A percentile compares a stretch with the other conserved stretches of the same genome.
Conservation (phyloP, 1,140 invertebrate genomes). For the Lepidurus couesii region DNA sequence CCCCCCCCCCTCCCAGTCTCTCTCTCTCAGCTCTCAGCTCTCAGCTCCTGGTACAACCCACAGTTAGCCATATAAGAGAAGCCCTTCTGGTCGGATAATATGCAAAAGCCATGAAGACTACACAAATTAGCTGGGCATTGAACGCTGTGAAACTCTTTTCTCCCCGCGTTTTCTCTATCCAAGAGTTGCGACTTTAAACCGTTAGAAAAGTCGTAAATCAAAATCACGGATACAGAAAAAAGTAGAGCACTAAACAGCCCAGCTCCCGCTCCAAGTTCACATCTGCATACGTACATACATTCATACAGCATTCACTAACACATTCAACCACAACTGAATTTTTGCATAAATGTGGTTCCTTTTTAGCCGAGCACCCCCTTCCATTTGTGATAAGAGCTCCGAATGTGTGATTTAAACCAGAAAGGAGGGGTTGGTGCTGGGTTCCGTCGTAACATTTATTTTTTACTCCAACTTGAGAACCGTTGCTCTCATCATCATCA, state of each 20-base stretch:
- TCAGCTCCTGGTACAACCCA: not conserved
- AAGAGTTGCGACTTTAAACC: slow-evolving; percentile 13
- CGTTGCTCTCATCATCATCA: slow-evolving; percentile 16
- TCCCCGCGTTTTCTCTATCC: slow-evolving; percentile 4
- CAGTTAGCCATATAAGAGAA: not conserved
- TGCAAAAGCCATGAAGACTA: slow-evolving; percentile 13
- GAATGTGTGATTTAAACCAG: not conserved
- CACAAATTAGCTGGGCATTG: slow-evolving; percentile 14
- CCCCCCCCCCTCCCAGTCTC: not conserved
- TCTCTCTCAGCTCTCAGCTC: not conserved
- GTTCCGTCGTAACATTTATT: not conserved
- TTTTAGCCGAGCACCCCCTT: not conserved
- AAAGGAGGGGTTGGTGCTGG: not conserved
- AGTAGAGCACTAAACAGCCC: slow-evolving; percentile 9
- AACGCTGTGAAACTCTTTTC: slow-evolving; percentile 19
- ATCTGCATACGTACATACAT: slow-evolving; percentile 7
- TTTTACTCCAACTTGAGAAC: not conserved
- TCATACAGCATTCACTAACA: not conserved
- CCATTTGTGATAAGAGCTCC: not conserved
- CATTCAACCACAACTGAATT: slow-evolving; percentile 14
- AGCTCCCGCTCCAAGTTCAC: not conserved
- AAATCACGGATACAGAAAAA: slow-evolving; percentile 10
- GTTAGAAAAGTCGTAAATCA: slow-evolving; percentile 22
- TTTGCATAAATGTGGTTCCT: slow-evolving; percentile 7
- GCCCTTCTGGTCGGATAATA: slow-evolving; percentile 14